Evolutionary conservation across 2,888 invertebrate species (phyloP), one percentile per base, ranked within the genome.

Genomic region (Nomada fucata): DNA sequence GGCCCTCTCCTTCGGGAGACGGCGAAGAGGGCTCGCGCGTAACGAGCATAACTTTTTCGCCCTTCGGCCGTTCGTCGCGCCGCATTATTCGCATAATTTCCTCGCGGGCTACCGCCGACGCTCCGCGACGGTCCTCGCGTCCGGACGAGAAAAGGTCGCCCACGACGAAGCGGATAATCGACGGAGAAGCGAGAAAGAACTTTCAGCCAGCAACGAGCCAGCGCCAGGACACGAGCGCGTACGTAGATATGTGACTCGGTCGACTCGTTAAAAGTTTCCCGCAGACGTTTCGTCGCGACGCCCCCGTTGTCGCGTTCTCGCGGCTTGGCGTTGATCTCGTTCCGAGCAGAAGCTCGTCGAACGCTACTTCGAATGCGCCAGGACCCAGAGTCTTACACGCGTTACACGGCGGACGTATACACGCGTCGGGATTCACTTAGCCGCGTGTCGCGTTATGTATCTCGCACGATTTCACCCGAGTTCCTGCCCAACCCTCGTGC

Each of bases 211-310:
- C 7, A 36, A 36, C 44, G 42, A 9, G 20, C 13, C 0, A 11
- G 7, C 13, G 13, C 29, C n/a, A 11, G 50, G 23, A 23, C 23
- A 26, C 55, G 26, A 26, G 44, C 61, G 42, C 55, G 26, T 20
- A 44, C 61, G 42, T 67, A 76, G 70, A 76, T 55, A 60, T 2
- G 26, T 26, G 23, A 26, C 60, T 70, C 10, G 23, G 52, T 11
- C 64, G 53, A 67, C 65, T 79, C 55, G 79, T 79, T 79, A 79
- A 76, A 79, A 79, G 76, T 79, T 79, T 67, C 65, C 15, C 70
- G 64, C 29, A 44, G 26, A 42, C 50, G n/a, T n/a, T n/a, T 36
- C 64, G 70, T 47, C 23, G 42, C 47, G 44, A 44, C 47, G 9
- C 5, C 26, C 5, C 26, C 47, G 18, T 26, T 18, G 1, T 1